Conservation (phyloP, 1,140 invertebrate genomes). For the Calosoma granatense region DNA sequence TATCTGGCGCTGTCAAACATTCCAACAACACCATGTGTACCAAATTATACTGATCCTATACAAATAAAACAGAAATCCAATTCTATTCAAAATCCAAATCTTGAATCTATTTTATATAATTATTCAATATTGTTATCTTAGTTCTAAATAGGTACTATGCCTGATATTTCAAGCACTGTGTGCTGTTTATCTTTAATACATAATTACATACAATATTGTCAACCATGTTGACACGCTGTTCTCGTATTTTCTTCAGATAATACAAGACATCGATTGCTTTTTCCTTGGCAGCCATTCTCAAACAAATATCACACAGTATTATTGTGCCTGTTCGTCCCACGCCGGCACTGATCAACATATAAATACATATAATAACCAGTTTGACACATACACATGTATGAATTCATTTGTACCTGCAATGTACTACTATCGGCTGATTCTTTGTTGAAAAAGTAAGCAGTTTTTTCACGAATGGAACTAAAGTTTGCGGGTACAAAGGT, state of each 20-base stretch:
- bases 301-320: conserved; percentile 67
- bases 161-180: background rate
- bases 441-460: conserved; percentile 38
- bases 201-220: conserved; percentile 20
- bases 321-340: conserved; percentile 81
- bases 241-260: conserved; percentile 67
- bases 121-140: background rate
- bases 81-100: background rate
- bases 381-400: background rate
- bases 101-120: background rate
- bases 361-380: background rate
- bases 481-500: conserved; percentile 43
- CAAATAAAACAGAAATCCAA: background rate
- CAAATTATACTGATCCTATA: conserved; percentile 28
- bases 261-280: conserved; percentile 72
- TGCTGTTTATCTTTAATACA: background rate
- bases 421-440: conserved; percentile 39
- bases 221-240: conserved; percentile 77
- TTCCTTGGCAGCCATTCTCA: conserved; percentile 53
- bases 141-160: no score
- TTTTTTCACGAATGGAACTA: conserved; percentile 46
- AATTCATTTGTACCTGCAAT: conserved; percentile 40
- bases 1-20: conserved; percentile 21
- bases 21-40: conserved; percentile 28
- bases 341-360: conserved; percentile 48